These are phyloP conservation scores for Himalopsyche phryganea DNA, from an alignment of 1,140 invertebrate genomes.

Conservation along the genomic window DNA sequence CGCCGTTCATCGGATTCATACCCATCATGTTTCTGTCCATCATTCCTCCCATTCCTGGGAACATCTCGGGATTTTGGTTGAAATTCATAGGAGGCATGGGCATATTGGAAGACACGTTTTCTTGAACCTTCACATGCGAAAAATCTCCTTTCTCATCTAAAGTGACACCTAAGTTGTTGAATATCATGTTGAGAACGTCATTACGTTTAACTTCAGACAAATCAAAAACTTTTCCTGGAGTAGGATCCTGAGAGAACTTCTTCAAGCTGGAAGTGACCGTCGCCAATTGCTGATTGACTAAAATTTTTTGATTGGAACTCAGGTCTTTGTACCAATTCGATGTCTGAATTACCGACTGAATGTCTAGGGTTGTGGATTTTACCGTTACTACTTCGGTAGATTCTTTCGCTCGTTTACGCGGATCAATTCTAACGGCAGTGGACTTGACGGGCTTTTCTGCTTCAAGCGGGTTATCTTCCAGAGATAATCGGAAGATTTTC, in stretches of 20 bases:
- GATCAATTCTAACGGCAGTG: constrained; percentile 46
- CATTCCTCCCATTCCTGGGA: constrained; percentile 3
- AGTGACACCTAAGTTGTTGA: constrained; percentile 54
- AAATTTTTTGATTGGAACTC: constrained; percentile 64
- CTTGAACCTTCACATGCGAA: constrained; percentile 49
- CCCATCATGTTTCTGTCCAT: constrained; percentile 39
- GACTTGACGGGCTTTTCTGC: constrained; percentile 45
- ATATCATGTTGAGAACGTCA: constrained; percentile 52
- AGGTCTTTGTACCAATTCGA: constrained; percentile 64
- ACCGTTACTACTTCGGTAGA: constrained; percentile 38
- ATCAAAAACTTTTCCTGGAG: constrained; percentile 53
- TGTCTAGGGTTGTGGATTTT: constrained; percentile 49
- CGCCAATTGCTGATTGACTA: constrained; percentile 63
- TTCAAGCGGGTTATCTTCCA: constrained; percentile 55
- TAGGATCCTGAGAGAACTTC: constrained; percentile 53
- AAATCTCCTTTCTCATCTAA: constrained; percentile 55
- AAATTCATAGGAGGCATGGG: constrained; percentile 44
- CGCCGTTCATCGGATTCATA: constrained; percentile 48
- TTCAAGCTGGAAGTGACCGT: constrained; percentile 58
- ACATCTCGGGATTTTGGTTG: constrained; percentile 42
- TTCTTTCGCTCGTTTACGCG: constrained; percentile 55
- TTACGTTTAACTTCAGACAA: constrained; percentile 51
- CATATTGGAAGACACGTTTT: constrained; percentile 44
- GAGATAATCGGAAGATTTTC: constrained; percentile 66
- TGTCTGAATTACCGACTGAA: constrained; percentile 58